Evolutionary conservation across 2,888 invertebrate species (phyloP), one percentile per base, ranked within the genome.

Genomic region (Amblyjoppa fuscipennis): DNA sequence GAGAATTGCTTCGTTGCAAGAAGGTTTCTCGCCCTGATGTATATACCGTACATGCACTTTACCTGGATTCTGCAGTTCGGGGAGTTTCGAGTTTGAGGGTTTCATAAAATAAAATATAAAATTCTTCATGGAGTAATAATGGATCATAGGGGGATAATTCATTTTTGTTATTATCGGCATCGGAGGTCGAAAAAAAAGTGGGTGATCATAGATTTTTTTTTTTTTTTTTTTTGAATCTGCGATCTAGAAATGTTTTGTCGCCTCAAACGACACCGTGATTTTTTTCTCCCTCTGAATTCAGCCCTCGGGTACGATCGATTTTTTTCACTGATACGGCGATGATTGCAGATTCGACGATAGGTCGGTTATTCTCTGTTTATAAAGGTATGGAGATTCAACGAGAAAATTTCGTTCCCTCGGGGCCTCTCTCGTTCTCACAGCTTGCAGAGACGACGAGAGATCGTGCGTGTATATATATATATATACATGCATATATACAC

Each of bases 1-100:
- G 83, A 74, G 81, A 83, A 86, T 86, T 86, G 86, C 86, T 81
- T 83, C 86, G 85, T 81, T 77, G 85, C 85, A 85, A 82, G 82
- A 82, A 82, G 80, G 64, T 83, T 77, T 77, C 74, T 81, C 86
- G 53, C 71, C 66, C 56, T 66, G 66, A 80, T 85, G 61, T 25
- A 66, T 75, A 78, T 59, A 85, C 25, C 51, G 66, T 34, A 73
- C 76, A 81, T 80, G 81, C 77, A 83, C 74, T 86, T 86, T 83
- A 81, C 86, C 83, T 64, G 64, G 77, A 74, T 69, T 61, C 70
- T 59, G 31, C 81, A 74, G 81, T 81, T 81, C 77, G 77, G 73
- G 20, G 51, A 83, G 77, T 81, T 73, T 53, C 83, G 74, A 83
- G 59, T 73, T 25, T 56, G 49, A 51, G 51, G 41, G 53, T 69